Base-by-base conservation (phyloP, 2,888 invertebrate species). In the Druceiella hillmani region DNA sequence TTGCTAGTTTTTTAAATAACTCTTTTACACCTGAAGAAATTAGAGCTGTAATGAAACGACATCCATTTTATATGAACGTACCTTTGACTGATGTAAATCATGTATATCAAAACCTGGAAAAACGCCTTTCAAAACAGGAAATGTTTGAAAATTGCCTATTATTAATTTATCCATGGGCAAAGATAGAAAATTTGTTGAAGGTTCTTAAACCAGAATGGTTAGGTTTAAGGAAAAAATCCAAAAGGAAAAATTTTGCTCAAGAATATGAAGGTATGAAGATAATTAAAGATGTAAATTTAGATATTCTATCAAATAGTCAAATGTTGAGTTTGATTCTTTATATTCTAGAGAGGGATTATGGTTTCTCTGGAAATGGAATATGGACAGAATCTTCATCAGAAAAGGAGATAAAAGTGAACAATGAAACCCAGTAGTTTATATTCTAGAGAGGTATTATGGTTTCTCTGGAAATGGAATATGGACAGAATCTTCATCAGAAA, bases 381-480 rank as follows among this genome's bases (percentile, higher is more conserved):
- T 72, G 71, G 71, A n/a, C n/a, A n/a, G n/a, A n/a, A n/a, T n/a
- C n/a, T n/a, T n/a, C n/a, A n/a, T n/a, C n/a, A n/a, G n/a, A n/a
- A n/a, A n/a, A n/a, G n/a, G n/a, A n/a, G n/a, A n/a, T n/a, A n/a
- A n/a, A n/a, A n/a, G n/a, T n/a, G n/a, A n/a, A n/a, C n/a, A n/a
- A n/a, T n/a, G n/a, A n/a, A n/a, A n/a, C n/a, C n/a, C n/a, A n/a
- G n/a, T n/a, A n/a, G n/a, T 70, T 11, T 72, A 72, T 58, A 50
- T 61, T 40, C 52, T 72, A 30, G 71, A 72, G 52, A 69, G 58
- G 51, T 61, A 62, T 17, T 66, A 71, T 52, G 66, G 70, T 47
- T 71, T 71, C 53, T 58, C 59, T 47, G 71, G 69, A 16, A 69
- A 70, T 58, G 71, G 71, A 32, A 61, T 72, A 2, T 72, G 71